Base-by-base conservation (phyloP, 2,113 vertebrate genomes). In the Camelus dromedarius region DNA sequence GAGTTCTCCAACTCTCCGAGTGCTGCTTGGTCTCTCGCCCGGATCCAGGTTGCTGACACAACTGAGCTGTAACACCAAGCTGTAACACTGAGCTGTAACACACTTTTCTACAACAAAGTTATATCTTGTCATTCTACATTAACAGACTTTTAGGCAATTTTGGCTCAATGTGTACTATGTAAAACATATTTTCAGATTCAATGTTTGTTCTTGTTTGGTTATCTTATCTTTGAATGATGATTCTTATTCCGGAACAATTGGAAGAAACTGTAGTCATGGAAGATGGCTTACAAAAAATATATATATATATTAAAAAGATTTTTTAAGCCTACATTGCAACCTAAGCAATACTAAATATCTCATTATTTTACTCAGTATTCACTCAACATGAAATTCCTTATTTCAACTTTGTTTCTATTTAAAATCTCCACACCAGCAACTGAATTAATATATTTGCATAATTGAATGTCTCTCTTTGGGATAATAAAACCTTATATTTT, bases 401-500 rank as follows among this genome's bases (percentile, higher is more conserved):
- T 97, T 98, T 96, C 97, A 98, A 98, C 32, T 97, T 10, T 94
- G 48, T 92, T 94, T 93, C 67, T 97, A 38, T 92, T 96, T 96
- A 92, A 96, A 95, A 7, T 97, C 94, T 92, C 69, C 22, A 90
- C 81, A 67, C 38, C n/a, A 93, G 70, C 30, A 96, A 95, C 46
- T 80, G 3, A 46, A 97, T 97, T 98, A 92, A 85, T 97, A 77
- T 84, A 56, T 98, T 98, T 97, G 96, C 86, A 96, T 88, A 92
- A 91, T 66, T 92, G 8, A 42, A 89, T 97, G 38, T 75, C 69
- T 97, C 97, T 75, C 80, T 96, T 95, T 80, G 77, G 79, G 18
- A 97, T 95, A 98, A 95, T 97, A 98, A 98, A 98, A 97, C 15
- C 80, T 66, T 67, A 92, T 20, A 20, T 96, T 98, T 98, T 98